Evolutionary conservation across 2,797 vertebrate genomes (phyloP).

Genomic region (Falco concolor): DNA sequence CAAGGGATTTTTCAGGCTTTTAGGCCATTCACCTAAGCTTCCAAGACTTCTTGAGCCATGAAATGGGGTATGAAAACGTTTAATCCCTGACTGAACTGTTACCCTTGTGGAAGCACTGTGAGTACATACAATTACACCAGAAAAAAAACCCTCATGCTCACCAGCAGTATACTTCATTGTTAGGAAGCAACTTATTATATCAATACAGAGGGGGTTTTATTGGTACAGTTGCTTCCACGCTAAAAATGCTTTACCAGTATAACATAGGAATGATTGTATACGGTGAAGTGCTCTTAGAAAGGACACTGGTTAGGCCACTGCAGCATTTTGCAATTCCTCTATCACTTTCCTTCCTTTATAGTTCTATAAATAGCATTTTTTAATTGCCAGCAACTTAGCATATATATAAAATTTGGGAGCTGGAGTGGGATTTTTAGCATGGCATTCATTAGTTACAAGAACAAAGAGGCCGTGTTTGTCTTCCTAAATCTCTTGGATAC

Average conservation of each 20-base stretch:
- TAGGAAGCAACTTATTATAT: neutral
- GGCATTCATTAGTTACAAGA: neutral
- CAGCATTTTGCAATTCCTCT: neutral
- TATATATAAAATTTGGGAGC: neutral
- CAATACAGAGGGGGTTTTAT: neutral
- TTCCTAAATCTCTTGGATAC: neutral
- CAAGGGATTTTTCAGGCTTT: neutral
- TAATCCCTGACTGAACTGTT: slow-evolving; percentile 40
- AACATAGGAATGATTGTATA: neutral
- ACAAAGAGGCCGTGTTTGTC: neutral
- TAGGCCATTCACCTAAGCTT: neutral
- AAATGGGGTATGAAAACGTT: slow-evolving; percentile 38
- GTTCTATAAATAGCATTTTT: neutral
- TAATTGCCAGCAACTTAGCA: neutral
- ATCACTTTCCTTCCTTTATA: neutral
- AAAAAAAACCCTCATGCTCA: neutral
- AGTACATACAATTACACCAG: slow-evolving; percentile 6
- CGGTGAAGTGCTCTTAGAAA: neutral
- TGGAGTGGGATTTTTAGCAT: neutral
- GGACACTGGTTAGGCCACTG: neutral
- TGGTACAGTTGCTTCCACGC: neutral
- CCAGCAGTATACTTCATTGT: neutral
- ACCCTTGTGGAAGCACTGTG: slow-evolving; percentile 1
- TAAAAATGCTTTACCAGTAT: neutral
- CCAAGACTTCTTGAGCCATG: slow-evolving; percentile 7